Evolutionary conservation across 2,888 invertebrate genomes (phyloP), one percentile per base, ranked within the genome.

Genomic region (Acrobasis repandana): DNA sequence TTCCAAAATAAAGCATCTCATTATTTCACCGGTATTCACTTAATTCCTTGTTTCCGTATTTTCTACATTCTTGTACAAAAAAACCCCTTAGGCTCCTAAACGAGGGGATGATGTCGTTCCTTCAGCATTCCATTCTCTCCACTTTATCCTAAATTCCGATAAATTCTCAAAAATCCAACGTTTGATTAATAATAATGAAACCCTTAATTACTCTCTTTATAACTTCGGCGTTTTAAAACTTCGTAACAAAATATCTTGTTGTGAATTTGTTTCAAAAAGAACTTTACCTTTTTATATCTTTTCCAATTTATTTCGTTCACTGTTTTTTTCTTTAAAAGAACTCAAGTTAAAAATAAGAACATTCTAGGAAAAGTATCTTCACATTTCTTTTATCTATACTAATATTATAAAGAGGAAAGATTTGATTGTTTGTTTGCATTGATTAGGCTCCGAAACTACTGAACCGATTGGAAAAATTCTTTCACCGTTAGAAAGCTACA

Each of bases 21-120:
- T 82, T 83, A 82, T 70, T 67, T 73, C 76, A 69, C 68, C 65
- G 65, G 61, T 68, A 73, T 75, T 72, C 67, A 70, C 70, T 77
- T 73, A 71, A 47, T 68, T 63, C 62, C 57, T 66, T 67, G 61
- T 68, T 67, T 66, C 61, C 65, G 57, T 60, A 60, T 59, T 56
- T 60, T 49, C 51, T 16, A 58, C 47, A 58, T 58, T 58, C 57
- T 14, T 48, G 62, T 63, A 60, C 60, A 54, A 34, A 62, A 46
- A 50, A 43, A 20, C 10, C 50, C 34, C 49, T 14, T n/a, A 28
- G 46, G 49, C 54, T 48, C 15, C 28, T 56, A 56, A 48, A 56
- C 38, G 47, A 56, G 48, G 43, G 38, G 20, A n/a, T 46, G 56
- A 60, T 61, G 63, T 63, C 63, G 51, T 50, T 64, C 51, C 58